These are phyloP conservation scores for Mus minutoides DNA, from an alignment of 2,797 vertebrate genomes.

Conservation along the genomic window DNA sequence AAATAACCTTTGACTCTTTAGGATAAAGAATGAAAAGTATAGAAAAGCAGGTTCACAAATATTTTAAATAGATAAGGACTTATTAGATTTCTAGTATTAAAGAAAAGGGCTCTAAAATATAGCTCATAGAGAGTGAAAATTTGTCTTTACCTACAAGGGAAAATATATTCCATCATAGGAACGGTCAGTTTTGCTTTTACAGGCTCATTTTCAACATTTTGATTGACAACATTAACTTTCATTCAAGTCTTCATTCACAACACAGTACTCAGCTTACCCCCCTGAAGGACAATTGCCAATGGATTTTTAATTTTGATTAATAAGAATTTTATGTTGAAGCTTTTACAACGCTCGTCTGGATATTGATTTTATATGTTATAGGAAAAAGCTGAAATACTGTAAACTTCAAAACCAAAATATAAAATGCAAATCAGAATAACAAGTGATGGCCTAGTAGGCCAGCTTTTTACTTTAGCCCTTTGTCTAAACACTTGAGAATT, in stretches of 20 bases:
- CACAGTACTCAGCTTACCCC: background rate
- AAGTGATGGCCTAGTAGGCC: background rate
- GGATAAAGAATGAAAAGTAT: background rate
- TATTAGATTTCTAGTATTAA: constrained; percentile 19
- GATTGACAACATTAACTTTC: background rate
- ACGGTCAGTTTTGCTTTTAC: background rate
- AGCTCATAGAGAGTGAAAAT: background rate
- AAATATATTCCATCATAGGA: background rate
- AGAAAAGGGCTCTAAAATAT: background rate
- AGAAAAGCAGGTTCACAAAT: background rate
- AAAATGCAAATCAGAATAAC: background rate
- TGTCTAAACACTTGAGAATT: background rate
- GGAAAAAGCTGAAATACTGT: background rate
- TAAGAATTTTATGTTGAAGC: background rate
- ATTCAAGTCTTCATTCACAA: background rate
- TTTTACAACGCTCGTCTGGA: background rate
- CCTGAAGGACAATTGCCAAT: background rate
- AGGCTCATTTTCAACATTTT: background rate
- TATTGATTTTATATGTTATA: background rate
- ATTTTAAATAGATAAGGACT: background rate
- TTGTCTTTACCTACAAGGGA: background rate
- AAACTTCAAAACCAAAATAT: background rate
- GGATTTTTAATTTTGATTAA: background rate
- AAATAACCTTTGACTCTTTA: constrained; percentile 48
- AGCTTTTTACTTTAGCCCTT: background rate